phyloP scores from a whole-genome alignment of 2,888 invertebrate genomes.

The Lasioglossum figueresi region DNA sequence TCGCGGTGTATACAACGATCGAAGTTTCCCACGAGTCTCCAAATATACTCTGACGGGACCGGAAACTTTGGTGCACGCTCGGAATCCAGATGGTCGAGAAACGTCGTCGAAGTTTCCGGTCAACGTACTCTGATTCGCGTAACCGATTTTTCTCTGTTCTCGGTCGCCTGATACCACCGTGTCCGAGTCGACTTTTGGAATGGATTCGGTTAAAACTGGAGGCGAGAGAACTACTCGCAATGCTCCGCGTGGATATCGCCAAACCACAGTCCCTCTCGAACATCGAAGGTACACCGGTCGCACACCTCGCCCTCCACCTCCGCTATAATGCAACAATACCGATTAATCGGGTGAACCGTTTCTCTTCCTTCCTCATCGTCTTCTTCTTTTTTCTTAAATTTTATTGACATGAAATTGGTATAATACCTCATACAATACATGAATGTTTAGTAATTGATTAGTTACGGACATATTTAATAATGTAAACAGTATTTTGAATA shows the following conservation, averaged over 20 bases:
- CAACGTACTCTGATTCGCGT: background rate
- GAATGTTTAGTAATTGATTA: no score
- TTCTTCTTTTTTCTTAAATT: no score
- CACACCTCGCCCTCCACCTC: conserved; percentile 87
- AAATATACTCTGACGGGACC: conserved; percentile 82
- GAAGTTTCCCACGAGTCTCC: conserved; percentile 82
- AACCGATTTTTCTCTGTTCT: background rate
- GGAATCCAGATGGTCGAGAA: conserved; percentile 85
- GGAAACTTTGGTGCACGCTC: conserved; percentile 88
- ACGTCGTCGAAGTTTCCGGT: background rate
- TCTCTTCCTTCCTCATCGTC: no score
- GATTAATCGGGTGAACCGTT: background rate
- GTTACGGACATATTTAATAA: no score
- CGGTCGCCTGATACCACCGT: background rate
- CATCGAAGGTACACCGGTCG: conserved; percentile 92
- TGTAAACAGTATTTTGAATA: no score
- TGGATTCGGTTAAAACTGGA: conserved; percentile 23
- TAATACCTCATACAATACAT: no score
- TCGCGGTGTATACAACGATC: conserved; percentile 80
- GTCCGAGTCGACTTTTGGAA: background rate
- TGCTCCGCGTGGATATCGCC: conserved; percentile 91
- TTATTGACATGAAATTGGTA: no score
- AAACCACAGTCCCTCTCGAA: conserved; percentile 89
- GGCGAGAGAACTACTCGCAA: conserved; percentile 87
- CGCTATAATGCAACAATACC: conserved; percentile 85